A percentile compares a stretch with the other conserved stretches of the same genome.
These are phyloP conservation scores for Brachyistius frenatus DNA, from an alignment of 2,113 vertebrate species.

Conservation along the genomic window DNA sequence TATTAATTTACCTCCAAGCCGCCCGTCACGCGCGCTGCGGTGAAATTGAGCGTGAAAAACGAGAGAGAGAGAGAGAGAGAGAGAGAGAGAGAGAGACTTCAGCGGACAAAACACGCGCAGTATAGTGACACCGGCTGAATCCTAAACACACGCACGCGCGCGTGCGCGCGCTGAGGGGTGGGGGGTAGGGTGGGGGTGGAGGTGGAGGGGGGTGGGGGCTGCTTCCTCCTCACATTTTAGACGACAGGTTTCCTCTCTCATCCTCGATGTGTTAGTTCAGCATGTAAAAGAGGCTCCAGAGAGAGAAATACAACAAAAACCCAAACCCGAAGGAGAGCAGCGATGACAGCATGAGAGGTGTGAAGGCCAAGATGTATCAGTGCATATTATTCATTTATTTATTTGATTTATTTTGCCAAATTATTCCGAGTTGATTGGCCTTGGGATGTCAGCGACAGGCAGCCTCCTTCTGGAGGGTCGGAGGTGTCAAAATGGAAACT, in stretches of 20 bases:
- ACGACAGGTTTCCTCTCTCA: no score
- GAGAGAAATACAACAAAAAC: neutral
- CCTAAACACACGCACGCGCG: no score
- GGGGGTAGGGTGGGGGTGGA: no score
- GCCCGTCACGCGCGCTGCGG: no score
- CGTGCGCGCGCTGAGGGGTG: no score
- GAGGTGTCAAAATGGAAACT: slow-evolving; percentile 69
- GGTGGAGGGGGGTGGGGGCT: no score
- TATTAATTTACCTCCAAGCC: slow-evolving; percentile 25
- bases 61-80: neutral
- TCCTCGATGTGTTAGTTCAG: no score
- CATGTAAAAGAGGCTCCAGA: no score
- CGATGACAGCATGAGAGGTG: slow-evolving; percentile 56
- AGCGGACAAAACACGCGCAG: no score
- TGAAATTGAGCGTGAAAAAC: slow-evolving; percentile 26
- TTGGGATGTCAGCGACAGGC: slow-evolving; percentile 66
- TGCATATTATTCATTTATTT: slow-evolving; percentile 57
- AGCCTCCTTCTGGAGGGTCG: slow-evolving; percentile 68
- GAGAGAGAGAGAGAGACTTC: neutral
- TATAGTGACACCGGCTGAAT: no score
- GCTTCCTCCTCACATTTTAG: no score
- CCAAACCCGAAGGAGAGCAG: neutral
- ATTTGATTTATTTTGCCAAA: slow-evolving; percentile 62
- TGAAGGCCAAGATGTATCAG: slow-evolving; percentile 71
- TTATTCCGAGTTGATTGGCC: slow-evolving; percentile 53